Percentiles rank a stretch among this genome's conserved stretches.
These are phyloP conservation scores for Phaenicophaeus curvirostris DNA, from an alignment of 2,797 vertebrate species.

Conservation along the genomic window DNA sequence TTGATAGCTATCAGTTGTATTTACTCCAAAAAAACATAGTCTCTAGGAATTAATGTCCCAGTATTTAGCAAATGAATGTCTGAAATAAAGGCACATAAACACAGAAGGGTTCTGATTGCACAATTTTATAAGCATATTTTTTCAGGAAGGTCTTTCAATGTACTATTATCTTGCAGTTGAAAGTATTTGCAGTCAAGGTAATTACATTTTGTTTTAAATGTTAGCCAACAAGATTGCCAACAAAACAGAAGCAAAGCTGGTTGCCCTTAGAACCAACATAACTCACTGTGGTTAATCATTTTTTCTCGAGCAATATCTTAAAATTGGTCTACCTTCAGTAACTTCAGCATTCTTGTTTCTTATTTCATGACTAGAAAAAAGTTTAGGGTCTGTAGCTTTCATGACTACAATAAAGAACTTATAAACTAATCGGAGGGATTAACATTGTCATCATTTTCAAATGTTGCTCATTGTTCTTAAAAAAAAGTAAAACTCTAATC, in stretches of 20 bases:
- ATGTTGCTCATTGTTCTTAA: neutral
- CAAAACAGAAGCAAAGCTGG: slow-evolving; percentile 25
- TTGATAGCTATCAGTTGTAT: neutral
- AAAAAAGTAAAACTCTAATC: neutral
- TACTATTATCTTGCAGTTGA: neutral
- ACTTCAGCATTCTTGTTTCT: neutral
- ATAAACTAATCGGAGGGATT: neutral
- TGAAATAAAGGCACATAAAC: neutral
- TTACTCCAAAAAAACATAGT: neutral
- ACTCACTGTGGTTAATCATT: neutral
- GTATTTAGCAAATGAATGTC: neutral
- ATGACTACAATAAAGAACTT: neutral
- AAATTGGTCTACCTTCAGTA: neutral
- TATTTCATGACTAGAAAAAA: neutral
- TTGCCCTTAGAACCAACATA: slow-evolving; percentile 1
- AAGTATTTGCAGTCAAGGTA: slow-evolving; percentile 22
- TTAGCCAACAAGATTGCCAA: slow-evolving; percentile 7
- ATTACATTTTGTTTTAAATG: neutral
- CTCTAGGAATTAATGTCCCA: neutral
- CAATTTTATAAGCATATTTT: neutral
- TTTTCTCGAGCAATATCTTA: neutral
- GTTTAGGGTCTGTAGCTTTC: neutral
- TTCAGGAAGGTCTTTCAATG: neutral
- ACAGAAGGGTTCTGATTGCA: neutral
- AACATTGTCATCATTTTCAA: neutral